Base-by-base conservation (phyloP, 2,797 vertebrate species). In the Petrocephalus sullivani region DNA sequence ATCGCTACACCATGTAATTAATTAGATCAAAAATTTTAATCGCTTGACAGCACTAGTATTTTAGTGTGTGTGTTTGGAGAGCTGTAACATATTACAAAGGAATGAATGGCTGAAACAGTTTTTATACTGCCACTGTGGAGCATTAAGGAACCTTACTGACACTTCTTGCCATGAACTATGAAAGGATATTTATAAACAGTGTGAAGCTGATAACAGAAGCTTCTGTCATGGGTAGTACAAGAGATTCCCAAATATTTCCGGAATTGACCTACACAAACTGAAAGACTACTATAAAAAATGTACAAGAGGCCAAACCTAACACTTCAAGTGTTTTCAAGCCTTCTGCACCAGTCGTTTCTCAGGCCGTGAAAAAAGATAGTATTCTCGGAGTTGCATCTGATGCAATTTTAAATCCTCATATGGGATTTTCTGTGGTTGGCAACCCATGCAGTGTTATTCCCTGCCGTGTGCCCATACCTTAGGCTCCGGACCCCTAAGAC, bases 241-340 rank as follows among this genome's bases (percentile, higher is more conserved):
- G 53, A 28, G 84, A 54, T 85, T 53, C 54, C 23, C 4, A 37
- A 53, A 78, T 78, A 83, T 49, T 57, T 85, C 28, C 33, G 84
- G 53, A 53, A 85, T 19, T 57, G 84, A 85, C 53, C 54, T 58
- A 3, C 83, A 85, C 8, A 37, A 85, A 60, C 23, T 28, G 84
- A 53, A 85, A 57, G 28, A 56, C 28, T 21, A 23, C 54, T 57
- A 85, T 56, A 58, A 85, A 85, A 56, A 85, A 57, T 57, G 58
- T 23, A 57, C 23, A 58, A 85, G 84, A 85, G 60, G n/a, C 54
- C 23, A 58, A 85, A 58, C 51, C 19, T 83, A 83, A 83, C 81
- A 83, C 8, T 85, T 85, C 53, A 37, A 56, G 53, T 19, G 28
- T 56, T 21, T 57, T 85, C 12, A 53, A 84, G 46, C 21, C 46